These are phyloP conservation scores for Agrotis exclamationis DNA, from an alignment of 2,888 invertebrate genomes.

Conservation along the genomic window DNA sequence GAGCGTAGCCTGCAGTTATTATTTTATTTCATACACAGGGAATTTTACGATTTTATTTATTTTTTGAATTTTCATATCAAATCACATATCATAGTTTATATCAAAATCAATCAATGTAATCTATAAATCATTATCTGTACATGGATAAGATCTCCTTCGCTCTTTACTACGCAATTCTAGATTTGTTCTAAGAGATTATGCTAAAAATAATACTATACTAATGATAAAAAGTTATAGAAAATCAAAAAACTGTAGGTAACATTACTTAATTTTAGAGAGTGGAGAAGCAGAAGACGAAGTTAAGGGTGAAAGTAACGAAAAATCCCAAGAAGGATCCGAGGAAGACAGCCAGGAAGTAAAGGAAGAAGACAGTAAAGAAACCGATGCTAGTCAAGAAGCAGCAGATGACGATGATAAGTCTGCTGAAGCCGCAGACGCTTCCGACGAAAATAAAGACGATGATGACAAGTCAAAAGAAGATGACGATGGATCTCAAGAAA, in stretches of 20 bases:
- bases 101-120: background rate
- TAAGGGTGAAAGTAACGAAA: conserved; percentile 73
- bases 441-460: conserved; percentile 69
- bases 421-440: conserved; percentile 72
- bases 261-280: conserved; percentile 78
- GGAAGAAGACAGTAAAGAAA: conserved; percentile 67
- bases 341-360: conserved; percentile 62
- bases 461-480: conserved; percentile 78
- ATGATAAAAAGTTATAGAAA: background rate
- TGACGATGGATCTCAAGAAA: conserved; percentile 87
- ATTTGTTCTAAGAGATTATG: no score
- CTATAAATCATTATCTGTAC: background rate
- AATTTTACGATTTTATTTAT: no score
- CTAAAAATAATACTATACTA: no score
- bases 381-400: conserved; percentile 75
- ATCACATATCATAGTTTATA: no score
- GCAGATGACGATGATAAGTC: conserved; percentile 73
- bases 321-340: conserved; percentile 69
- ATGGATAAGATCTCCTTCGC: background rate
- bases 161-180: no score
- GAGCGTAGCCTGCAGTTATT: conserved; percentile 29
- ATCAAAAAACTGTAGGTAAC: background rate
- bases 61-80: no score
- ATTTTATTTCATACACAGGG: background rate
- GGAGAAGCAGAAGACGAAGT: conserved; percentile 76